Conservation (phyloP, 2,888 invertebrate genomes). For the Phrixothrix hirtus region DNA sequence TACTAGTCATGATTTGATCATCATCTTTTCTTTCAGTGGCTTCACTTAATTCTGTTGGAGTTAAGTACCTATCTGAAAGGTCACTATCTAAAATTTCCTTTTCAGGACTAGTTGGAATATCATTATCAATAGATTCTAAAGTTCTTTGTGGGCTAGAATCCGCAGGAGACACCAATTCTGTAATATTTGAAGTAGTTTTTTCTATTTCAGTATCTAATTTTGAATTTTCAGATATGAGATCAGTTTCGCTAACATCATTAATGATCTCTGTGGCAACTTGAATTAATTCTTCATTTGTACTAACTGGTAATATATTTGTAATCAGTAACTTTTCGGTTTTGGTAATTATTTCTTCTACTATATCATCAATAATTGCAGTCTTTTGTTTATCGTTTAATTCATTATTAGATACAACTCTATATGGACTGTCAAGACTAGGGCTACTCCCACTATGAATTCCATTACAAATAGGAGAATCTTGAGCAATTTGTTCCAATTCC, state of each 20-base stretch:
- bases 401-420: constrained; percentile 37
- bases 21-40: constrained; percentile 48
- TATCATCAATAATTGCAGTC: constrained; percentile 52
- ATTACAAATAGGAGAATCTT: constrained; percentile 52
- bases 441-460: constrained; percentile 54
- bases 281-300: constrained; percentile 53
- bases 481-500: constrained; percentile 31
- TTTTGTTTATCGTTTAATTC: constrained; percentile 37
- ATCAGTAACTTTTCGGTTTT: constrained; percentile 35
- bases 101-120: constrained; percentile 55
- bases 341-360: constrained; percentile 43
- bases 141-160: constrained; percentile 30
- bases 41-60: constrained; percentile 66
- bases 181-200: constrained; percentile 28
- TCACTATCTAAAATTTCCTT: constrained; percentile 69
- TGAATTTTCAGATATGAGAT: constrained; percentile 41
- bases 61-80: constrained; percentile 69
- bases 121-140: constrained; percentile 39
- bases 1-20: constrained; percentile 16
- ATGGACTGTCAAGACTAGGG: constrained; percentile 51
- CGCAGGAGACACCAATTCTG: constrained; percentile 22
- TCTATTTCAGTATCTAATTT: constrained; percentile 27
- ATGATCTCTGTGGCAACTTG: constrained; percentile 60
- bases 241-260: constrained; percentile 56
- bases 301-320: constrained; percentile 51